phyloP scores from a whole-genome alignment of 1,140 invertebrate species.

The Trialeurodes vaporariorum region DNA sequence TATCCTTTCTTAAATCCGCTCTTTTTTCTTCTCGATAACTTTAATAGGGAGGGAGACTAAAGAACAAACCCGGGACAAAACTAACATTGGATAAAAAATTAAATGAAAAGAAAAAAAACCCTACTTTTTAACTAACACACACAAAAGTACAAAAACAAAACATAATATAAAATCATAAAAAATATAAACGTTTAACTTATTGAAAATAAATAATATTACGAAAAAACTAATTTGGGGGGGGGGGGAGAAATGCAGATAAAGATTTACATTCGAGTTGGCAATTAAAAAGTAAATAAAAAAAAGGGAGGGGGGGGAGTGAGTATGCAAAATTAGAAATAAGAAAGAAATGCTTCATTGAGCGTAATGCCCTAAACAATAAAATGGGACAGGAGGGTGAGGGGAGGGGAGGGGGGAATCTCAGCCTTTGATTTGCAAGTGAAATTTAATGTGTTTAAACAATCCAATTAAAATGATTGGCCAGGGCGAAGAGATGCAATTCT shows the following conservation, averaged over 20 bases:
- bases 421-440: no score
- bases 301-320: background rate
- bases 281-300: background rate
- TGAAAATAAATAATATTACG: background rate
- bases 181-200: background rate
- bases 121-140: background rate
- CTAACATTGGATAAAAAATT: background rate
- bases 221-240: background rate
- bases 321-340: no score
- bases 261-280: background rate
- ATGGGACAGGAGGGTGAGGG: no score
- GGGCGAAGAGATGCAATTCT: no score
- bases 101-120: background rate
- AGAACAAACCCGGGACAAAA: background rate
- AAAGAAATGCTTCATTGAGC: background rate
- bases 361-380: background rate
- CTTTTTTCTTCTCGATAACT: no score
- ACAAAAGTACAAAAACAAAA: conserved; percentile 1
- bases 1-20: no score
- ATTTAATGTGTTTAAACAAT: no score
- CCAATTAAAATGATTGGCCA: no score
- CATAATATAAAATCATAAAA: conserved; percentile 1
- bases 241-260: background rate
- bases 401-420: no score
- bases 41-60: no score